Percentiles rank a stretch among this genome's conserved stretches.
Conservation (phyloP, 2,113 vertebrate genomes). For the Origma solitaria region DNA sequence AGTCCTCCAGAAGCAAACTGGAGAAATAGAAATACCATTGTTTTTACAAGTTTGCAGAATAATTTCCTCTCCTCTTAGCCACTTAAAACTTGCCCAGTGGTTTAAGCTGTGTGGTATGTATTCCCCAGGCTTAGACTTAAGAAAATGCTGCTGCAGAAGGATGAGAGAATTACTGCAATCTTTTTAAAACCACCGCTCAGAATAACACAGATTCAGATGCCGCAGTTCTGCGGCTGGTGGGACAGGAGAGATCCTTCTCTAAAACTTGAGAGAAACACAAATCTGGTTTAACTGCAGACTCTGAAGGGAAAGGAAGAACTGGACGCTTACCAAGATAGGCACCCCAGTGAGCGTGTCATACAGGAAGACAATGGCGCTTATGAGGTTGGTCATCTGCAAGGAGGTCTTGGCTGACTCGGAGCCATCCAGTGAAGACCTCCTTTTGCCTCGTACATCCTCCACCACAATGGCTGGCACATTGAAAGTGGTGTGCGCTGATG, state of each 20-base stretch:
- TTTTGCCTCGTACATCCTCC: conserved; percentile 79
- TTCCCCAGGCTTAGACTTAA: neutral
- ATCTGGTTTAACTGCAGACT: neutral
- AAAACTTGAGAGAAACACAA: neutral
- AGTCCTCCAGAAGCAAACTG: neutral
- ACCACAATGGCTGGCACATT: conserved; percentile 82
- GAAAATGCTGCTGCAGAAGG: neutral
- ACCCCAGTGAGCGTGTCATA: conserved; percentile 81
- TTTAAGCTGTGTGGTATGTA: neutral
- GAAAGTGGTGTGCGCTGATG: conserved; percentile 67
- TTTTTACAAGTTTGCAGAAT: neutral
- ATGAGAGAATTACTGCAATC: neutral
- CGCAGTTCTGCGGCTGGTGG: neutral
- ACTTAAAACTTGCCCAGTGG: neutral
- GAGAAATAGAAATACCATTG: neutral
- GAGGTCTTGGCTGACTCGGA: conserved; percentile 82
- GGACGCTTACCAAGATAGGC: conserved; percentile 79
- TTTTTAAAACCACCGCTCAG: neutral
- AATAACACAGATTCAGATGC: neutral
- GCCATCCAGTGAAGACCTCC: conserved; percentile 79
- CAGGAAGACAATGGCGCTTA: conserved; percentile 82
- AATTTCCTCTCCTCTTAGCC: neutral
- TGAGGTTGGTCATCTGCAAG: conserved; percentile 82
- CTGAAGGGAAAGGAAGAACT: neutral
- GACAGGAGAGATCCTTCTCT: neutral